Conservation (phyloP, 1,140 invertebrate species). For the Trissolcus basalis region DNA sequence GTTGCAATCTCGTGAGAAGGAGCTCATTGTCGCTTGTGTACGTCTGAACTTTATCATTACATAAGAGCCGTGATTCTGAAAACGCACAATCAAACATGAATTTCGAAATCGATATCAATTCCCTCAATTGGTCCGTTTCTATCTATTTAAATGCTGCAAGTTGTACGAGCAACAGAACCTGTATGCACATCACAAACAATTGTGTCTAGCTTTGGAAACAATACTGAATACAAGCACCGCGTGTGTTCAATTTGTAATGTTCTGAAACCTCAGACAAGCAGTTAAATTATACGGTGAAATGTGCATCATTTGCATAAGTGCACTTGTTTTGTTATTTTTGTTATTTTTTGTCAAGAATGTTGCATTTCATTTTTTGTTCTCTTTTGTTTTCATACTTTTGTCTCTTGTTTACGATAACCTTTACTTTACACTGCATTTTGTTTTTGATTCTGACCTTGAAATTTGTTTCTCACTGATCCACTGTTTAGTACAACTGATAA, state of each 20-base stretch:
- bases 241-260: conserved; percentile 47
- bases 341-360: conserved; percentile 47
- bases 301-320: conserved; percentile 55
- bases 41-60: conserved; percentile 30
- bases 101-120: conserved; percentile 45
- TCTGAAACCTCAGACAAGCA: conserved; percentile 27
- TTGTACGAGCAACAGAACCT: conserved; percentile 41
- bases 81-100: conserved; percentile 52
- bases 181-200: conserved; percentile 54
- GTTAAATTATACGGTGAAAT: conserved; percentile 30
- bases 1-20: conserved; percentile 22
- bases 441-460: not conserved
- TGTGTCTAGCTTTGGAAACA: conserved; percentile 38
- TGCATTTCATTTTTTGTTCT: conserved; percentile 15
- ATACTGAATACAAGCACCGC: conserved; percentile 44
- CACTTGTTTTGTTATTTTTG: too few relatives aligned
- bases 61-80: conserved; percentile 12
- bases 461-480: too few relatives aligned
- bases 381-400: conserved; percentile 2
- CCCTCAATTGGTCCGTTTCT: conserved; percentile 44
- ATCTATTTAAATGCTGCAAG: conserved; percentile 40
- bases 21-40: conserved; percentile 25
- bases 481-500: too few relatives aligned
- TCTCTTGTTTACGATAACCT: not conserved
- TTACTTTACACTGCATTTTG: not conserved